phyloP scores from a whole-genome alignment of 2,797 vertebrate species.

The Platalea minor region DNA sequence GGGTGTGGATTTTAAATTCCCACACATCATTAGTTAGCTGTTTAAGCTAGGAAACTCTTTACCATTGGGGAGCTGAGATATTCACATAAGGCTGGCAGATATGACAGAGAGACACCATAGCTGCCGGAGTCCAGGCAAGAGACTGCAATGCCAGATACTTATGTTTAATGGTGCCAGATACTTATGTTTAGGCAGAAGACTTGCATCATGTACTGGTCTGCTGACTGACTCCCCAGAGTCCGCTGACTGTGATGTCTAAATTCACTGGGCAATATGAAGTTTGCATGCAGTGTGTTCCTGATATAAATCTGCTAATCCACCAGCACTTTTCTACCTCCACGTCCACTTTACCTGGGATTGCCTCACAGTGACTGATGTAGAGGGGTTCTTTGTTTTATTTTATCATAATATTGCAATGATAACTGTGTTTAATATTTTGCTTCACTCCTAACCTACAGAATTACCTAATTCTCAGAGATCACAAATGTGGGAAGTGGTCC shows the following conservation, averaged over 20 bases:
- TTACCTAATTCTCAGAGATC: not conserved
- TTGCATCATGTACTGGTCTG: not conserved
- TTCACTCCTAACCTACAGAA: not conserved
- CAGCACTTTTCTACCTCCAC: not conserved
- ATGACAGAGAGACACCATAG: not conserved
- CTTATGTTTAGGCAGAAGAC: not conserved
- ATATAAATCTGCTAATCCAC: not conserved
- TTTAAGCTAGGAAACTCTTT: not conserved
- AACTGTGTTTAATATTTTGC: not conserved
- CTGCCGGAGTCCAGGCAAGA: not conserved
- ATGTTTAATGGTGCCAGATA: not conserved
- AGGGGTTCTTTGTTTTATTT: not conserved
- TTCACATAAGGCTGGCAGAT: not conserved
- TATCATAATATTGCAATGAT: not conserved
- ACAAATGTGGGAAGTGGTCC: not conserved
- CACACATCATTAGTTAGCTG: not conserved
- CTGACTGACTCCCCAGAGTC: not conserved
- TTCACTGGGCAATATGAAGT: not conserved
- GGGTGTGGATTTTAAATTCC: not conserved
- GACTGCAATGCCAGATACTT: not conserved
- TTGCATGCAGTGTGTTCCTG: not conserved
- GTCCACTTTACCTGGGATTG: not conserved
- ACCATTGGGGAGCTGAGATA: not conserved
- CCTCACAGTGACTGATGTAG: not conserved
- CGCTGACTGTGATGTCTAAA: not conserved